Conservation (phyloP, 2,888 invertebrate genomes). For the Amphimallon solstitiale region DNA sequence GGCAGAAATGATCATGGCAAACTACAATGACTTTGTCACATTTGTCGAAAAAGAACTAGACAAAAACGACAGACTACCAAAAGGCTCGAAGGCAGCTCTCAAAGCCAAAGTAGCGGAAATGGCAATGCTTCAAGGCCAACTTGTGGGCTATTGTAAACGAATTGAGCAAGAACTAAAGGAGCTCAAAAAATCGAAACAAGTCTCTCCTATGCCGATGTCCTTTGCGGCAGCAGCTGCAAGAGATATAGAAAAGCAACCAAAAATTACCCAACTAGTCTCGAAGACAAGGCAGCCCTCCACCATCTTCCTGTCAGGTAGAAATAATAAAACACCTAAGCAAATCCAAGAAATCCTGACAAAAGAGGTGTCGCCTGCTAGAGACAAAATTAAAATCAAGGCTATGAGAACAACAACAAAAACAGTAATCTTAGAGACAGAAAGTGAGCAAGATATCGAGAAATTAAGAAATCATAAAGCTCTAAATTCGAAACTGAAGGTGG, state of each 20-base stretch:
- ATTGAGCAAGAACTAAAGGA: too few species aligned
- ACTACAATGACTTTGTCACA: not conserved
- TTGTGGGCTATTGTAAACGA: too few species aligned
- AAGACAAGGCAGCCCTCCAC: not conserved
- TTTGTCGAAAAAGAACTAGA: conserved; percentile 1
- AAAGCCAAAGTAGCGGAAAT: too few species aligned
- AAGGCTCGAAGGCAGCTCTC: not conserved
- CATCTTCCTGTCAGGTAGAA: not conserved
- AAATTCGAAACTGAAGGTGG: not conserved
- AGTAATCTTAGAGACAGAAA: not conserved
- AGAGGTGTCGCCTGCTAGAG: not conserved
- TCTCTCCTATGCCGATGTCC: not conserved
- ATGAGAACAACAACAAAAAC: conserved; percentile 9
- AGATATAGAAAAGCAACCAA: not conserved
- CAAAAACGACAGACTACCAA: not conserved
- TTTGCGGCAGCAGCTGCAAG: not conserved
- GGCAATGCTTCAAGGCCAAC: too few species aligned
- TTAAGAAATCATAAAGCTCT: not conserved
- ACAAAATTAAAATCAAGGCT: conserved; percentile 5
- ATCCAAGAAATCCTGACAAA: conserved; percentile 2
- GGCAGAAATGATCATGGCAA: not conserved
- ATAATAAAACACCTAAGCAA: not conserved
- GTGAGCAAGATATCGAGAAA: not conserved
- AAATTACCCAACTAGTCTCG: not conserved
- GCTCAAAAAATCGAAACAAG: too few species aligned